These are phyloP conservation scores for Rhadinocentrus ornatus DNA, from an alignment of 2,797 vertebrate species.

Conservation along the genomic window DNA sequence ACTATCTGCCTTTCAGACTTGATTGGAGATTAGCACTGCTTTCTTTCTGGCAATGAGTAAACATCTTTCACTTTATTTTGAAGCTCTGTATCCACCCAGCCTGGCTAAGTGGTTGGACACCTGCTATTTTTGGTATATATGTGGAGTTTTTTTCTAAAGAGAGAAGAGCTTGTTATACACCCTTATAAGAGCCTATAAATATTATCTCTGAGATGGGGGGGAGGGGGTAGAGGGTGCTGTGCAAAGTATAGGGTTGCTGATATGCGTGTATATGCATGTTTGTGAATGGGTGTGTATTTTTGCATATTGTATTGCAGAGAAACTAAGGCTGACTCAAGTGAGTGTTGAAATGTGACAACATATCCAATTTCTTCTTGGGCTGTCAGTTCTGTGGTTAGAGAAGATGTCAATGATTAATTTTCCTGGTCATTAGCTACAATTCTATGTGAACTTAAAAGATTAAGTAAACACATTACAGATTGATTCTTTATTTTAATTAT, in stretches of 20 bases:
- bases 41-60: constrained; percentile 76
- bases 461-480: background rate
- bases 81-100: constrained; percentile 67
- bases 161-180: constrained; percentile 70
- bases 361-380: constrained; percentile 54
- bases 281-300: constrained; percentile 50
- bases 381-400: constrained; percentile 38
- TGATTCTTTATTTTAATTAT: background rate
- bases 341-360: constrained; percentile 73
- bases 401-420: constrained; percentile 54
- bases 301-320: constrained; percentile 46
- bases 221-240: constrained; percentile 34
- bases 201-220: constrained; percentile 61
- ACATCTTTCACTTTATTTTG: constrained; percentile 79
- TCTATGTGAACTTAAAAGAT: constrained; percentile 11
- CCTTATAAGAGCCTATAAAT: constrained; percentile 86
- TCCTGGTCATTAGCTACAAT: constrained; percentile 64
- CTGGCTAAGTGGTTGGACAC: constrained; percentile 72
- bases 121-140: constrained; percentile 78
- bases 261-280: constrained; percentile 50
- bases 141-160: constrained; percentile 70
- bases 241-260: constrained; percentile 51
- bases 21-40: constrained; percentile 84
- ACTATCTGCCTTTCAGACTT: constrained; percentile 80
- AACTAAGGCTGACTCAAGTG: constrained; percentile 64